Percentiles rank a stretch among this genome's conserved stretches.
phyloP scores from a whole-genome alignment of 1,140 invertebrate species.

The Cotesia chilonis region DNA sequence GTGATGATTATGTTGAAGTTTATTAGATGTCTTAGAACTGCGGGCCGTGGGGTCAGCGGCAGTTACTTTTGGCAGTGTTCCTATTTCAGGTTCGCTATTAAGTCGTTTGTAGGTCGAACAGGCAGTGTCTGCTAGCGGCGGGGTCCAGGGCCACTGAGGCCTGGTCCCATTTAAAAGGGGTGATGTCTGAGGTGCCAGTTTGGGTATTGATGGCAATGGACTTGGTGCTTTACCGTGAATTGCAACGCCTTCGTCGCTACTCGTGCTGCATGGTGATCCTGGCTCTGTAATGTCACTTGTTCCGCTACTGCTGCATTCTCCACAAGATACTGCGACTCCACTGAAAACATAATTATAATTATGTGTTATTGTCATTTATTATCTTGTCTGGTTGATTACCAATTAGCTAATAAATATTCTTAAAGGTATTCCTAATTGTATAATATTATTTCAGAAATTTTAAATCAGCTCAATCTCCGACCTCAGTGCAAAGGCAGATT shows the following conservation, averaged over 20 bases:
- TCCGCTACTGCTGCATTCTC: conserved; percentile 73
- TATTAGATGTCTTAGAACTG: conserved; percentile 42
- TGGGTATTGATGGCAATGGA: conserved; percentile 62
- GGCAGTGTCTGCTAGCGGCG: conserved; percentile 58
- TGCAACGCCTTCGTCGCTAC: conserved; percentile 61
- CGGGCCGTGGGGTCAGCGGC: conserved; percentile 54
- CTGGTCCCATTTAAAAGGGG: conserved; percentile 57
- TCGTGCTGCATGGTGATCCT: conserved; percentile 79
- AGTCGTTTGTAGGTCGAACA: conserved; percentile 60
- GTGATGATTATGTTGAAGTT: conserved; percentile 39
- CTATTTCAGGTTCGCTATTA: conserved; percentile 61
- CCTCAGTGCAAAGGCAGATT: not conserved
- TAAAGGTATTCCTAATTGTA: too few species aligned
- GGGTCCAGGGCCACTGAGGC: conserved; percentile 65
- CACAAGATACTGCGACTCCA: conserved; percentile 75
- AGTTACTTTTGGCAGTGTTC: conserved; percentile 52
- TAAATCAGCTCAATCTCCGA: too few species aligned
- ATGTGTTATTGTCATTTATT: too few species aligned
- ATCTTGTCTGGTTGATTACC: too few species aligned
- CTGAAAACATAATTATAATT: conserved; percentile 60
- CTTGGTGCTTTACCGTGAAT: conserved; percentile 63
- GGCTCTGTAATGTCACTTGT: conserved; percentile 82
- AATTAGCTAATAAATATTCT: too few species aligned
- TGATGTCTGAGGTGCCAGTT: conserved; percentile 63
- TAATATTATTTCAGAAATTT: too few species aligned